Evolutionary conservation across 2,797 vertebrate genomes (phyloP), one percentile per base, ranked within the genome.

Genomic region (Pseudopleuronectes americanus): DNA sequence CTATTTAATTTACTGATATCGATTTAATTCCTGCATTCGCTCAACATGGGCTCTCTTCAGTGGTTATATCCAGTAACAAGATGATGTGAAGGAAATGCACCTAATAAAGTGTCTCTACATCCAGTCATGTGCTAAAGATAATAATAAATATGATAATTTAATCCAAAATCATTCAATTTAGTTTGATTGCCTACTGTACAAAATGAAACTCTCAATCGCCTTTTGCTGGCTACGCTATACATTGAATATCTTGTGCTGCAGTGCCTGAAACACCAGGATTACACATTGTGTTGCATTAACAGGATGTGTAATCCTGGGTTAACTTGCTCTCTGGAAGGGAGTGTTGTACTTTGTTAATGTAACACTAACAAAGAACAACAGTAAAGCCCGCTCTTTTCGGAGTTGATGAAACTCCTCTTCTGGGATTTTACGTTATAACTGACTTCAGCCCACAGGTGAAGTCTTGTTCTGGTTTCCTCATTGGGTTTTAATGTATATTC

Each of bases 381-480:
- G 41, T 61, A 56, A 12, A 33, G 24, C 56, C 45, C 16, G 61
- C 24, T 41, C n/a, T 26, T 26, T 45, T 57, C 53, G 58, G 14
- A 77, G 66, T 64, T 71, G 53, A 74, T 33, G 36, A 16, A 74
- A 47, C 41, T 63, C 31, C 43, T 45, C 63, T 48, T 33, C 8
- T 3, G 19, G 53, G 60, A 71, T 80, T 78, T 78, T 84, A 86
- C n/a, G 28, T 82, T 84, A 31, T 8, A 81, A 84, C 80, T 21
- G 23, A 64, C 55, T 17, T 19, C 17, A 56, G 7, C 54, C 22
- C 0, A 8, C 4, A 47, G 8, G 1, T 41, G 1, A 52, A 67
- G 12, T 28, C 33, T 58, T 21, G 7, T 57, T 2, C 60, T 31
- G 41, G 31, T 72, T 80, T 74, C 14, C 1, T 22, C 31, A 54